A percentile compares a stretch with the other conserved stretches of the same genome.
Conservation (phyloP, 2,888 invertebrate species). For the Nemurella pictetii region DNA sequence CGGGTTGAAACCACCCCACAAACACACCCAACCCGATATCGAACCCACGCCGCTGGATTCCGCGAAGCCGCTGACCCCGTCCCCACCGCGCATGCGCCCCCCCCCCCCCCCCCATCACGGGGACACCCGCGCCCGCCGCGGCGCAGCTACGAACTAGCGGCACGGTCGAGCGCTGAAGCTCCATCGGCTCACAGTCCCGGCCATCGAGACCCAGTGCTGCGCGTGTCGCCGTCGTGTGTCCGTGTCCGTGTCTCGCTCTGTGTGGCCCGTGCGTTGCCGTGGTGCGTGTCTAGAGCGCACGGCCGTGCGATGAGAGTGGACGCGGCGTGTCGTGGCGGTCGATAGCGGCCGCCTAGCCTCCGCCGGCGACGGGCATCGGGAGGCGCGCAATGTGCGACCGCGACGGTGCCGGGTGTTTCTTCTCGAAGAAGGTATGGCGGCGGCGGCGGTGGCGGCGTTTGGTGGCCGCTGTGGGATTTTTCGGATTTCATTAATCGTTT, state of each 20-base stretch:
- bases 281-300: too few relatives aligned
- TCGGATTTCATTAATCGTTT: too few relatives aligned
- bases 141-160: neutral
- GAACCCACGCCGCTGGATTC: neutral
- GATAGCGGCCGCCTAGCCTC: neutral
- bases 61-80: neutral
- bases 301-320: too few relatives aligned
- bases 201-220: too few relatives aligned
- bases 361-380: too few relatives aligned
- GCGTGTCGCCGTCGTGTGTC: too few relatives aligned
- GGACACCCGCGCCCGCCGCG: neutral
- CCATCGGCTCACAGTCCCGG: neutral
- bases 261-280: too few relatives aligned
- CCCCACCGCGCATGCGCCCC: neutral
- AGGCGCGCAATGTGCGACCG: constrained; percentile 65
- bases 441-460: neutral
- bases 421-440: constrained; percentile 60
- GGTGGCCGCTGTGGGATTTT: too few relatives aligned
- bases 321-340: neutral
- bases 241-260: too few relatives aligned
- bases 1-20: too few relatives aligned
- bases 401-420: constrained; percentile 71
- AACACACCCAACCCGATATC: neutral
- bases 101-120: neutral
- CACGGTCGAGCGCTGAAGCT: neutral